These are phyloP conservation scores for Apis dorsata DNA, from an alignment of 1,140 invertebrate species.

Conservation along the genomic window DNA sequence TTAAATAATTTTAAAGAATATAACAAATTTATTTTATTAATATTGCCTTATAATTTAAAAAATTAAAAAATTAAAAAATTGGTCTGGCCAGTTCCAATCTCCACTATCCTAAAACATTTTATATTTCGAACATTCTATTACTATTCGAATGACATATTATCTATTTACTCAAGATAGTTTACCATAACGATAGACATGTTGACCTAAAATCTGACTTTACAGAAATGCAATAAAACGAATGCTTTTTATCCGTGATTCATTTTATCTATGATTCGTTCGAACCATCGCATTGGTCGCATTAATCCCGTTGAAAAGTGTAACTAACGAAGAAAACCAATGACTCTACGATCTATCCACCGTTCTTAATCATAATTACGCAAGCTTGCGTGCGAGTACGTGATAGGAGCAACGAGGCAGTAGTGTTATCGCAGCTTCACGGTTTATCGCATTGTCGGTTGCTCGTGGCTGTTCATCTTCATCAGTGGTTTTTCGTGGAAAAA, in stretches of 20 bases:
- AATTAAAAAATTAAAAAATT: too few relatives aligned
- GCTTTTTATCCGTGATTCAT: neutral
- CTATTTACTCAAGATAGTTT: neutral
- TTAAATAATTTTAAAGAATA: too few relatives aligned
- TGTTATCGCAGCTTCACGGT: conserved; percentile 62
- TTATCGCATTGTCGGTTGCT: conserved; percentile 54
- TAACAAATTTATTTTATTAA: too few relatives aligned
- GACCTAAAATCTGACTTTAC: neutral
- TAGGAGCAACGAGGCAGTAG: conserved; percentile 53
- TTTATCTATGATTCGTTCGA: neutral
- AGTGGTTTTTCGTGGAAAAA: conserved; percentile 57
- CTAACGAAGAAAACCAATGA: neutral
- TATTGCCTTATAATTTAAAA: too few relatives aligned
- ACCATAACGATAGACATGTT: neutral
- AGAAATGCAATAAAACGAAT: neutral
- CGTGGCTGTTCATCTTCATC: conserved; percentile 60
- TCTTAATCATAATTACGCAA: conserved; percentile 41
- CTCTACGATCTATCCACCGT: conserved; percentile 3
- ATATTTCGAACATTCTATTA: too few relatives aligned
- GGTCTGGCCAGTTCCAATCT: too few relatives aligned
- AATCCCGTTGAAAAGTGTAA: conserved; percentile 4
- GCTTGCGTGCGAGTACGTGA: conserved; percentile 27
- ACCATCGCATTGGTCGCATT: neutral
- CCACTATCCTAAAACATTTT: too few relatives aligned
- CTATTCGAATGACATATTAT: too few relatives aligned